Percentiles rank a stretch among this genome's conserved stretches.
Conservation (phyloP, 2,113 vertebrate genomes). For the Semicossyphus pulcher region DNA sequence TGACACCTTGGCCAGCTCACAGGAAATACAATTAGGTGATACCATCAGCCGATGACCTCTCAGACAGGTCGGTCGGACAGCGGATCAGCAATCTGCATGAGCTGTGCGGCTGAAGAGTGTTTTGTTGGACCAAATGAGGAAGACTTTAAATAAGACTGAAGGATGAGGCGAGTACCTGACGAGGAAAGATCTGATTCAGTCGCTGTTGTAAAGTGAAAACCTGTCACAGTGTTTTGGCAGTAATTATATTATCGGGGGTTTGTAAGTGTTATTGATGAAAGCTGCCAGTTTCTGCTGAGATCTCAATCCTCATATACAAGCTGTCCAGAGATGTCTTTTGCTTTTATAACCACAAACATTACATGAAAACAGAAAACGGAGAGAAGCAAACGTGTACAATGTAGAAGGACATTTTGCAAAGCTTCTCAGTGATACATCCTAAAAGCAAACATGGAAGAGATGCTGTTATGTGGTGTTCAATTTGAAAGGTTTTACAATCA, state of each 20-base stretch:
- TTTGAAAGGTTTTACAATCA: no score
- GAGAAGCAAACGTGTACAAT: neutral
- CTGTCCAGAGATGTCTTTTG: neutral
- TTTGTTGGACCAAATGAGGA: conserved; percentile 7
- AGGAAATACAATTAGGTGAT: conserved; percentile 40
- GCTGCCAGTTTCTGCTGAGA: conserved; percentile 26
- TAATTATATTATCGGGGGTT: conserved; percentile 22
- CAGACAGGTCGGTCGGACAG: neutral
- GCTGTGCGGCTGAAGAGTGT: neutral
- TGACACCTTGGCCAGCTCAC: conserved; percentile 21
- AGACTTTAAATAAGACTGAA: neutral
- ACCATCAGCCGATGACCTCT: conserved; percentile 13
- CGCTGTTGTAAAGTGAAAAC: conserved; percentile 19
- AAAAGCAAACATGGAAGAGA: no score
- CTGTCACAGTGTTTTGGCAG: conserved; percentile 26
- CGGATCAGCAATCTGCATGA: conserved; percentile 4
- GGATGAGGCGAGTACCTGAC: neutral
- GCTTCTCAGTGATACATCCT: neutral
- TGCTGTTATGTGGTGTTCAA: no score
- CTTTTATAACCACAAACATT: conserved; percentile 9
- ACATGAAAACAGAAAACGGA: neutral
- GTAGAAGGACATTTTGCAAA: neutral
- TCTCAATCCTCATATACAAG: conserved; percentile 5
- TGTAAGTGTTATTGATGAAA: conserved; percentile 39
- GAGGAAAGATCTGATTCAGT: conserved; percentile 27